Percentiles rank a stretch among this genome's conserved stretches.
Conservation (phyloP, 2,888 invertebrate genomes). For the Heliconius ethilla region DNA sequence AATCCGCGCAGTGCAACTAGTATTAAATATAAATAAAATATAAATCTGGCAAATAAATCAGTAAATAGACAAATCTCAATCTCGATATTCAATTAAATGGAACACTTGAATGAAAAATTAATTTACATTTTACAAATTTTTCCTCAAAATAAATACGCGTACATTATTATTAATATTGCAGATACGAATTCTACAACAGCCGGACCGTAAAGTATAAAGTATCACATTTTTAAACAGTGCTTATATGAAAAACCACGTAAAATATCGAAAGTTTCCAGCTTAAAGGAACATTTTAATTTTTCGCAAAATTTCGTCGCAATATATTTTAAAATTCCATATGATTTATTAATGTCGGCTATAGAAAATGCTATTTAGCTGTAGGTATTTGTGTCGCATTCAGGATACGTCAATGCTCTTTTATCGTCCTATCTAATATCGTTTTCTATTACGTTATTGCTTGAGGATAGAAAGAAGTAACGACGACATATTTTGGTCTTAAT, state of each 20-base stretch:
- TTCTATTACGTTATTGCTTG: slow-evolving; percentile 43
- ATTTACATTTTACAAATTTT: slow-evolving; percentile 11
- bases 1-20: too few relatives aligned
- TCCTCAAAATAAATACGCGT: slow-evolving; percentile 23
- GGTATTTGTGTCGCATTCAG: slow-evolving; percentile 58
- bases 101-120: neutral
- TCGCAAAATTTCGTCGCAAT: slow-evolving; percentile 62
- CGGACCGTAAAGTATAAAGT: slow-evolving; percentile 40
- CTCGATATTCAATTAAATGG: neutral
- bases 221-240: slow-evolving; percentile 42
- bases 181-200: slow-evolving; percentile 37
- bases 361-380: slow-evolving; percentile 66
- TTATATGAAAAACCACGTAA: slow-evolving; percentile 69
- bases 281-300: slow-evolving; percentile 71
- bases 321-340: slow-evolving; percentile 64
- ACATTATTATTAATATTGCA: slow-evolving; percentile 37
- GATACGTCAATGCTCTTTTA: slow-evolving; percentile 54
- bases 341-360: slow-evolving; percentile 68
- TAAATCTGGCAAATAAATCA: neutral
- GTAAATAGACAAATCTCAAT: neutral
- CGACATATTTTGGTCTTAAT: slow-evolving; percentile 34
- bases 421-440: slow-evolving; percentile 44
- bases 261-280: slow-evolving; percentile 66
- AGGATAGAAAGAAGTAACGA: slow-evolving; percentile 41
- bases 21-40: neutral